These are phyloP conservation scores for Aurelia sp. DNA, from an alignment of 30 jellyfish, hydroid and myxozoan species.

Conservation along the genomic window DNA sequence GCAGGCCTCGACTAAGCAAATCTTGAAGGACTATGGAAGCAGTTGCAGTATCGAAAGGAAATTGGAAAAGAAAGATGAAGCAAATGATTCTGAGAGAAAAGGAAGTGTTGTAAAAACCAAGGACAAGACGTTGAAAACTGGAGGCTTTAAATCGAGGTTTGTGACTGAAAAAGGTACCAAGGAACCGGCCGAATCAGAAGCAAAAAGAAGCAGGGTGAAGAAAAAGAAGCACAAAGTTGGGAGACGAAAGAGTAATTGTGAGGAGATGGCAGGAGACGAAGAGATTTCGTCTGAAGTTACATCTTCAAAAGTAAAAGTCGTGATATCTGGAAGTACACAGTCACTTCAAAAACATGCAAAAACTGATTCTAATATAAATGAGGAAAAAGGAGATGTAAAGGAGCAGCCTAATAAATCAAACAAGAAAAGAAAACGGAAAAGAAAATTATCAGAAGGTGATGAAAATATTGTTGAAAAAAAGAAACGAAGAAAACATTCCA, in stretches of 20 bases:
- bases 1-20: too few species aligned
- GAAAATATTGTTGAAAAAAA: background rate
- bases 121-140: conserved; percentile 21
- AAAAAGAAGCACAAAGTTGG: background rate
- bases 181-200: background rate
- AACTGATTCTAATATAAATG: background rate
- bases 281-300: too few species aligned
- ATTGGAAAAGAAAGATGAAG: background rate
- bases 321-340: too few species aligned
- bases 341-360: background rate
- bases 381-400: background rate
- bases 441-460: background rate
- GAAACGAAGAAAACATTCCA: background rate
- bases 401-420: background rate
- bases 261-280: too few species aligned
- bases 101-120: background rate
- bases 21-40: background rate
- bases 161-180: background rate
- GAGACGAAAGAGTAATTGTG: too few species aligned
- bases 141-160: conserved; percentile 48
- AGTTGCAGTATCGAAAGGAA: background rate
- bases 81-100: background rate
- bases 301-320: too few species aligned
- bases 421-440: background rate
- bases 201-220: background rate